Base-by-base conservation (phyloP, 2,888 invertebrate species). In the Amblyteles armatorius region DNA sequence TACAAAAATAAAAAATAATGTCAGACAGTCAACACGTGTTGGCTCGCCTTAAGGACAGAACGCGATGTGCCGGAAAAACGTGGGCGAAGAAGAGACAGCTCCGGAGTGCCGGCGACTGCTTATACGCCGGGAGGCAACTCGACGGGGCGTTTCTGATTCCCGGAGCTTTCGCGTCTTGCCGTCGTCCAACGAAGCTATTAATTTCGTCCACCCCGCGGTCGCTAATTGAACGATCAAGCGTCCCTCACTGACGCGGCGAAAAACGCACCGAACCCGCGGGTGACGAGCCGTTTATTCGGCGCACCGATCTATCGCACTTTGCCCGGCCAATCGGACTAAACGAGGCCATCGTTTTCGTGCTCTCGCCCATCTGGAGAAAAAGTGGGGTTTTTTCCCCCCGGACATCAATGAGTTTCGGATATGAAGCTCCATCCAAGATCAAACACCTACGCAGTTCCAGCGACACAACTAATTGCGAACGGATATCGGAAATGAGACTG, bases 211-310 rank as follows among this genome's bases (percentile, higher is more conserved):
- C 72, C 68, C 82, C 81, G 71, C 69, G 77, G 72, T 65, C 80
- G 85, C 85, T 87, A 87, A 87, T 87, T 87, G 87, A 87, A 87
- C 87, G 87, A 86, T 87, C 82, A 85, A 81, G 79, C 79, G 83
- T 81, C 69, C 79, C 78, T 81, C 84, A 86, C 82, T 87, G 83
- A 82, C 83, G 79, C 57, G 79, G 84, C 84, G 68, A 74, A 87
- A 87, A 87, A 86, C 86, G 81, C 78, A 63, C 6, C 29, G 82
- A 80, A 73, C 78, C 63, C 79, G 29, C 60, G 69, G 74, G 71
- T 85, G 84, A 82, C 82, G 79, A 84, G 84, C 44, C 48, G 63
- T 79, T 86, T 79, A 82, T 78, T 82, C 52, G 40, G 26, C 55
- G 22, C 29, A 6, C n/a, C 26, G 57, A 5, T n/a, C 19, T 16